Conservation (phyloP, 2,797 vertebrate species). For the Corythornis leucogaster region DNA sequence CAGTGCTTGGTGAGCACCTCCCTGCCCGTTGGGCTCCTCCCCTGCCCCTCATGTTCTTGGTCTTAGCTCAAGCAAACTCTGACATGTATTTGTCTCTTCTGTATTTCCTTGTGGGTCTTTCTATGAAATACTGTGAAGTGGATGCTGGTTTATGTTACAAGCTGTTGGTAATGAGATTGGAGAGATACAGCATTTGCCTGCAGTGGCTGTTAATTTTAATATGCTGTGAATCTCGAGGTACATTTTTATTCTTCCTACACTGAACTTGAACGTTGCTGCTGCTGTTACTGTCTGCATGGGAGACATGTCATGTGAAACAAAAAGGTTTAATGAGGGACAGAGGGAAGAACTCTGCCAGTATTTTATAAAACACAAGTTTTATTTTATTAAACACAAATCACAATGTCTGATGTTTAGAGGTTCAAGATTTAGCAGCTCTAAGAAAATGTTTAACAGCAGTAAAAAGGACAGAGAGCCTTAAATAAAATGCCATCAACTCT, state of each 20-base stretch:
- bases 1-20: background rate
- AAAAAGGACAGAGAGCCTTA: background rate
- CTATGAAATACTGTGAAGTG: slow-evolving; percentile 48
- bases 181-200: slow-evolving; percentile 75
- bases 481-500: background rate
- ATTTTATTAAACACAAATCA: slow-evolving; percentile 66
- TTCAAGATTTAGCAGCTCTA: slow-evolving; percentile 59
- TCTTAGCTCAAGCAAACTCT: background rate
- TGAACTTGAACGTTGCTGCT: background rate
- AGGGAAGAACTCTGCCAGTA: slow-evolving; percentile 21
- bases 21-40: background rate
- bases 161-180: slow-evolving; percentile 68
- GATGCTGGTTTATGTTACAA: slow-evolving; percentile 71
- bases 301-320: slow-evolving; percentile 1
- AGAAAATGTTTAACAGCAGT: slow-evolving; percentile 31
- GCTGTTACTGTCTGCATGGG: slow-evolving; percentile 8
- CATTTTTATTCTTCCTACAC: slow-evolving; percentile 52
- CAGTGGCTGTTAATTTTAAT: slow-evolving; percentile 72
- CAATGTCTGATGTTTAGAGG: slow-evolving; percentile 41
- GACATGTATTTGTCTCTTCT: background rate
- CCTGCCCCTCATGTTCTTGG: background rate
- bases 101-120: slow-evolving; percentile 25
- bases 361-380: slow-evolving; percentile 71
- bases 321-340: slow-evolving; percentile 46
- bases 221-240: slow-evolving; percentile 63